phyloP scores from a whole-genome alignment of 2,888 invertebrate species.

The Cenopis cana region DNA sequence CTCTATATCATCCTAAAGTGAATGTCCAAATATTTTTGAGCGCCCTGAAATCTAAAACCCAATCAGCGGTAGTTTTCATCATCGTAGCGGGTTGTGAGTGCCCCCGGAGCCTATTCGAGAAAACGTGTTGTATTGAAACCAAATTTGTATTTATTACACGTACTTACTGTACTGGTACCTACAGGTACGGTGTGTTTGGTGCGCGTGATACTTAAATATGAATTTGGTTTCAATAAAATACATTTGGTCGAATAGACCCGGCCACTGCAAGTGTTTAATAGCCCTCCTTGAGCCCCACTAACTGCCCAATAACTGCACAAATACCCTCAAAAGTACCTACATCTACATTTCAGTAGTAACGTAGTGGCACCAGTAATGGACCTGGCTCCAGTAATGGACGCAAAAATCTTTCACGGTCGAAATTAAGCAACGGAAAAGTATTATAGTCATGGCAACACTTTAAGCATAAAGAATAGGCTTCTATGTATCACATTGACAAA shows the following conservation, averaged over 20 bases:
- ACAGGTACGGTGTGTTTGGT: too few relatives aligned
- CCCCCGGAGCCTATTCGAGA: neutral
- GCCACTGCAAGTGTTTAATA: neutral
- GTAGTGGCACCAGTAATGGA: too few relatives aligned
- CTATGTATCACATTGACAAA: too few relatives aligned
- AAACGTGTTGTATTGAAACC: neutral
- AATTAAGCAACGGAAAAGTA: too few relatives aligned
- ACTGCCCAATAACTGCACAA: neutral
- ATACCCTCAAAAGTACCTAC: conserved; percentile 6
- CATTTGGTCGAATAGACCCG: neutral
- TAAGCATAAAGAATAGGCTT: too few relatives aligned
- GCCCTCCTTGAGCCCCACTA: neutral
- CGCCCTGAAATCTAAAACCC: neutral
- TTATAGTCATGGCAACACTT: too few relatives aligned
- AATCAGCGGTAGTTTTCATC: conserved; percentile 1
- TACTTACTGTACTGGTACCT: neutral
- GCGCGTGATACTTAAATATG: neutral
- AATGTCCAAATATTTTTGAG: too few relatives aligned
- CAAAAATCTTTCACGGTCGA: too few relatives aligned
- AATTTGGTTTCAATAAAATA: neutral
- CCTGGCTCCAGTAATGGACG: too few relatives aligned
- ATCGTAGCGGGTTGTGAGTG: neutral
- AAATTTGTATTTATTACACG: neutral
- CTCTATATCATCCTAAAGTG: too few relatives aligned
- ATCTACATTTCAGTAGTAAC: neutral